Base-by-base conservation (phyloP, 1,140 invertebrate genomes). In the Drosophila athabasca region DNA sequence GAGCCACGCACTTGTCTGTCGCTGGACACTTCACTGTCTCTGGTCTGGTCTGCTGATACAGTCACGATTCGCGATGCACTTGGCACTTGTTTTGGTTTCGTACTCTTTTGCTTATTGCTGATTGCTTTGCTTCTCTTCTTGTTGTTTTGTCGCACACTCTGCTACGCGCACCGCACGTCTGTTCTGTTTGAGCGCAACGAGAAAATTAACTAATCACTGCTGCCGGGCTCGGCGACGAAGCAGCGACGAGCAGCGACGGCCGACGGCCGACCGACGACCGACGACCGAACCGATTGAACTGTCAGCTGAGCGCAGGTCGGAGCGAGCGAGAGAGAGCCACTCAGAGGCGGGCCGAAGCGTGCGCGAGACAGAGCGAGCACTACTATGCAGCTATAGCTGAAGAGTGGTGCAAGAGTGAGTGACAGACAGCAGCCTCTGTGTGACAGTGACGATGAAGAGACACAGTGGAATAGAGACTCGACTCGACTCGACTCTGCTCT, bases 171-270 rank as follows among this genome's bases (percentile, higher is more conserved):
- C 71, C 85, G 80, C 74, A 91, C 90, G 90, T 91, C 90, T 85
- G 90, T 90, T 91, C 90, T 76, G 79, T 76, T 79, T 79, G 87
- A 91, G 83, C 76, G 82, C 90, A 91, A 90, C 85, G 85, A 88
- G 73, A 89, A 88, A 91, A 91, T 91, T 91, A 91, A 90, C 90
- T 91, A 90, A 90, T 87, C 83, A 89, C 71, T 80, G 78, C 73
- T 81, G 79, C 65, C 79, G 72, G 79, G 53, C 75, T 84, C 82
- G 66, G 79, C 80, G 80, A 88, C 79, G 80, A 84, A 83, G 80
- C 80, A 72, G 78, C 75, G 66, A 79, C 62, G 73, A 64, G 74
- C 64, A 71, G 69, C 53, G 62, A 35, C 29, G 31, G 9, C 31
- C 31, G 31, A 35, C 9, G 7, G 31, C 11, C 50, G 61, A 69